A percentile compares a stretch with the other conserved stretches of the same genome.
Conservation (phyloP, 2,797 vertebrate species). For the Hydrocynus forskahlii region DNA sequence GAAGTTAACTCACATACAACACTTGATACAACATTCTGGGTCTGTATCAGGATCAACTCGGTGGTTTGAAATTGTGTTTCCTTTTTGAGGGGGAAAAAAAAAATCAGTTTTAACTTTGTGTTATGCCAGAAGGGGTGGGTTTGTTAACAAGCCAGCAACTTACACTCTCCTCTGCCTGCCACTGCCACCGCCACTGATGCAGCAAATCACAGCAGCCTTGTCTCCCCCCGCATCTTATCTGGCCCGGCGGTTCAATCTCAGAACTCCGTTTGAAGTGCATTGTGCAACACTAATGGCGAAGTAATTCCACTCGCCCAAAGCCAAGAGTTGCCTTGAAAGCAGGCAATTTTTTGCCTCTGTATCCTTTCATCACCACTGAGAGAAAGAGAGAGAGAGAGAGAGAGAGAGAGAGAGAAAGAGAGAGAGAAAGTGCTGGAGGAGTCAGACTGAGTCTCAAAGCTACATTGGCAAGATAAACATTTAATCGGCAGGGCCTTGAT, state of each 20-base stretch:
- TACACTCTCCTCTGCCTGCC: slow-evolving; percentile 47
- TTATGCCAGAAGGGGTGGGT: too few species aligned
- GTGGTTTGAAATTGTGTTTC: background rate
- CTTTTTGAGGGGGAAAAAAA: background rate
- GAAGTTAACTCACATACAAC: background rate
- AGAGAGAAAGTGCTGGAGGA: slow-evolving; percentile 30
- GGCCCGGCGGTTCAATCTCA: slow-evolving; percentile 63
- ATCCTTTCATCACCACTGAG: slow-evolving; percentile 61
- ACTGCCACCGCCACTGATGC: slow-evolving; percentile 60
- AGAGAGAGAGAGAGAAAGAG: slow-evolving; percentile 14
- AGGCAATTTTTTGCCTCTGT: slow-evolving; percentile 48
- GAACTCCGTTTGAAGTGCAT: slow-evolving; percentile 71
- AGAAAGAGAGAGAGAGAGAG: too few species aligned
- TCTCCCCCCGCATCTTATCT: slow-evolving; percentile 70
- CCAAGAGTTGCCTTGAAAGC: slow-evolving; percentile 59
- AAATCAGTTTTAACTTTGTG: too few species aligned
- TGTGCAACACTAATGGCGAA: slow-evolving; percentile 60
- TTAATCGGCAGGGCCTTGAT: slow-evolving; percentile 68
- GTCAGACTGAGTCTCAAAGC: slow-evolving; percentile 28
- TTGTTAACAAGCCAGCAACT: slow-evolving; percentile 50
- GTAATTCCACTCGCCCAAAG: slow-evolving; percentile 64
- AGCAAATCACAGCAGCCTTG: slow-evolving; percentile 60
- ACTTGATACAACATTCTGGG: background rate
- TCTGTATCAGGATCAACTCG: background rate
- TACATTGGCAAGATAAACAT: slow-evolving; percentile 58